These are phyloP conservation scores for Ganaspis sp. DNA, from an alignment of 1,140 invertebrate species.

Conservation along the genomic window DNA sequence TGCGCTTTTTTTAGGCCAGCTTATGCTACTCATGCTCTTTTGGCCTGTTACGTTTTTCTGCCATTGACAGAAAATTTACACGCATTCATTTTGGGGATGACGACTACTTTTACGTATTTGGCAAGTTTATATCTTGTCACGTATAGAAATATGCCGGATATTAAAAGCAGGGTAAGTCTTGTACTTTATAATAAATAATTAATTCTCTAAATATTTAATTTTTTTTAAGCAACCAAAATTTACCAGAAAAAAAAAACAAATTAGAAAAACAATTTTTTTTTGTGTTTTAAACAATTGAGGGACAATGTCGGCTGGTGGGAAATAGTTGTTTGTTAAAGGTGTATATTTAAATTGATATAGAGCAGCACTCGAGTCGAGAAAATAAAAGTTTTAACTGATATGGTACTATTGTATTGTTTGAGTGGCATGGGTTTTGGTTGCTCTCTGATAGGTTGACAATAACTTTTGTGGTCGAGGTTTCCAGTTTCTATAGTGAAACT, in stretches of 20 bases:
- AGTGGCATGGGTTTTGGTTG: neutral
- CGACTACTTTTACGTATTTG: conserved; percentile 81
- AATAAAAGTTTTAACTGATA: conserved; percentile 17
- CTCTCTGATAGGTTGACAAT: neutral
- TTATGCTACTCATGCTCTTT: conserved; percentile 82
- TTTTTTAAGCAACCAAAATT: no score
- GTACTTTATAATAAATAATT: no score
- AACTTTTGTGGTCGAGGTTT: conserved; percentile 15
- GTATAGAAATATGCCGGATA: conserved; percentile 77
- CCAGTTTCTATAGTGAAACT: conserved; percentile 15
- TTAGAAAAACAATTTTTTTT: neutral
- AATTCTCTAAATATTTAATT: no score
- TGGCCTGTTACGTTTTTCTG: conserved; percentile 87
- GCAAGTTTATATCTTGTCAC: conserved; percentile 81
- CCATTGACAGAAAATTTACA: conserved; percentile 83
- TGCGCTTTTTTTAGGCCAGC: conserved; percentile 77
- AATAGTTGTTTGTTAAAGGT: neutral
- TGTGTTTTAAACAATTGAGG: neutral
- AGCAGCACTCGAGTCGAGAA: neutral
- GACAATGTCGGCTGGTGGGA: no score
- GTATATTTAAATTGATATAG: neutral
- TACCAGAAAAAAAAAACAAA: no score
- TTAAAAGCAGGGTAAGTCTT: conserved; percentile 68
- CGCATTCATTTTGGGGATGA: conserved; percentile 80
- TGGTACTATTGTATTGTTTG: neutral